These are phyloP conservation scores for Hypselothyrea guttata DNA, from an alignment of 2,888 invertebrate genomes.

Conservation along the genomic window DNA sequence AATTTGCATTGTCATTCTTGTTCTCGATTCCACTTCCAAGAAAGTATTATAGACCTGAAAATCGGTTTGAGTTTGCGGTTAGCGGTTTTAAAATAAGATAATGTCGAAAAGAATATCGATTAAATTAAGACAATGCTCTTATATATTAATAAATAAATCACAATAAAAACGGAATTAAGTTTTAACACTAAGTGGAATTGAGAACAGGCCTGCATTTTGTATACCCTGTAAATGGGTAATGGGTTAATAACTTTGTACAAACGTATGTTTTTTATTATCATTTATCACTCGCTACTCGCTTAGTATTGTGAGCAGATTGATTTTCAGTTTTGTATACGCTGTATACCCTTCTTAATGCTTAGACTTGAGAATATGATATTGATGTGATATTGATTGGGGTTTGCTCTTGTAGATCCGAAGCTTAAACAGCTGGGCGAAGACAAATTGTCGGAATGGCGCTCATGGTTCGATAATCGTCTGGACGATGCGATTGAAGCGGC, in stretches of 20 bases:
- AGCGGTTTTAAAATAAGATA: no score
- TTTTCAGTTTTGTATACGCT: conserved; percentile 19
- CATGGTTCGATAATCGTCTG: conserved; percentile 91
- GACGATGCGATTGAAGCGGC: conserved; percentile 94
- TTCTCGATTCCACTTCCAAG: no score
- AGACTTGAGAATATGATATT: conserved; percentile 38
- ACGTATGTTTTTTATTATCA: conserved; percentile 16
- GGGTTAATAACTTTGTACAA: no score
- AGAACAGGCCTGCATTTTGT: no score
- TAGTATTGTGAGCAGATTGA: conserved; percentile 23
- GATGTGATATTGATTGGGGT: conserved; percentile 57
- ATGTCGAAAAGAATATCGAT: no score
- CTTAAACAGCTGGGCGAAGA: conserved; percentile 88
- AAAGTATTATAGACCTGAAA: no score
- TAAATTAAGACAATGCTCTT: no score
- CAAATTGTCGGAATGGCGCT: conserved; percentile 87
- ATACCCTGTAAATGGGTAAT: no score
- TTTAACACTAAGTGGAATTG: no score
- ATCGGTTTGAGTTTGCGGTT: no score
- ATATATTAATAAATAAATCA: no score
- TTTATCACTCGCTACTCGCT: conserved; percentile 35
- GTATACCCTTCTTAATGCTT: conserved; percentile 17
- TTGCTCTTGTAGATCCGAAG: conserved; percentile 88
- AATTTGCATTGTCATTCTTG: conserved; percentile 6
- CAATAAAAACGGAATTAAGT: no score